Evolutionary conservation across 1,140 invertebrate species (phyloP).

Genomic region (Phymorhynchus buccinoides): DNA sequence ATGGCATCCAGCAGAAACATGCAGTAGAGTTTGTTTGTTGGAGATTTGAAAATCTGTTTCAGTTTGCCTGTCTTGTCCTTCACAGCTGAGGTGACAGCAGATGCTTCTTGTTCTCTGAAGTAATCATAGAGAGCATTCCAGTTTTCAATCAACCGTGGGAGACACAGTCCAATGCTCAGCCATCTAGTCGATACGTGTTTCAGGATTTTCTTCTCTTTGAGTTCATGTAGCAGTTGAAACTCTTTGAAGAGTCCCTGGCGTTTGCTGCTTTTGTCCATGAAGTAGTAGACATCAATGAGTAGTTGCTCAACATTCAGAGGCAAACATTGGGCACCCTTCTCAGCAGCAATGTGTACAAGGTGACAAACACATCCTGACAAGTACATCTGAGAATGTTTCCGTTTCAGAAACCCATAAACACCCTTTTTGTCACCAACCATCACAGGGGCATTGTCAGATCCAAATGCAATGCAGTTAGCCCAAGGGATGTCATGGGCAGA

Average conservation of each 20-base stretch:
- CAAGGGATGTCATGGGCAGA: conserved; percentile 39
- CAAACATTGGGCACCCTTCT: conserved; percentile 23
- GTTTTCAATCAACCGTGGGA: not conserved
- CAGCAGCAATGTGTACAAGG: conserved; percentile 28
- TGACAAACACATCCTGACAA: conserved; percentile 41
- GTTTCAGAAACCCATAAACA: conserved; percentile 41
- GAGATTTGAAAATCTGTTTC: conserved; percentile 8
- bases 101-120: conserved; percentile 10
- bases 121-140: conserved; percentile 17
- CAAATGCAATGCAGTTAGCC: conserved; percentile 53
- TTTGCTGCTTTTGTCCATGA: conserved; percentile 14
- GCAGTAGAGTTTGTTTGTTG: conserved; percentile 14
- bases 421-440: conserved; percentile 52
- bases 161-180: conserved; percentile 10
- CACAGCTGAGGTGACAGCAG: not conserved
- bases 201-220: conserved; percentile 6
- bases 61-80: conserved; percentile 13
- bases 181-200: conserved; percentile 25
- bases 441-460: conserved; percentile 55
- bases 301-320: not conserved
- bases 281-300: conserved; percentile 36
- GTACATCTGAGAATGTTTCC: conserved; percentile 37
- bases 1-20: conserved; percentile 16
- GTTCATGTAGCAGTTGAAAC: not conserved
- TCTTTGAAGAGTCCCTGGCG: not conserved